These are phyloP conservation scores for Phenganax marumi DNA, from an alignment of 92 coral and sea anemone genomes.

Conservation along the genomic window DNA sequence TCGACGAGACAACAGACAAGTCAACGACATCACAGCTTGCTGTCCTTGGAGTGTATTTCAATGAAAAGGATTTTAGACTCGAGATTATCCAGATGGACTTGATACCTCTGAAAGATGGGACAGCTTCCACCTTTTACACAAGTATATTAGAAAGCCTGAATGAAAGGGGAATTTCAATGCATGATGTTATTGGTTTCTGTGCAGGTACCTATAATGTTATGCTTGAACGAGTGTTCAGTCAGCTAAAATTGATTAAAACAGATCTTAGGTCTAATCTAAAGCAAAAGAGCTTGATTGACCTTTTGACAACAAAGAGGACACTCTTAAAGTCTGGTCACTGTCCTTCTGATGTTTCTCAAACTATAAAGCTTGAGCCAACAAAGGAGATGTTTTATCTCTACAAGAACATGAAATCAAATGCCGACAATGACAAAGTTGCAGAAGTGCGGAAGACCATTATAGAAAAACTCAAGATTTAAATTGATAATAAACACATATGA, in stretches of 20 bases:
- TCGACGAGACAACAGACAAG: conserved; percentile 24
- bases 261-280: conserved; percentile 19
- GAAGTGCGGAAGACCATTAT: conserved; percentile 5
- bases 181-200: conserved; percentile 23
- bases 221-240: conserved; percentile 23
- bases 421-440: conserved; percentile 18
- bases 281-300: conserved; percentile 16
- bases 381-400: conserved; percentile 17
- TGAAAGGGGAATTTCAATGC: conserved; percentile 15
- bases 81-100: not conserved
- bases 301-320: conserved; percentile 17
- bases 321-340: not conserved
- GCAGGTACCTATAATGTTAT: conserved; percentile 24
- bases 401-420: conserved; percentile 20
- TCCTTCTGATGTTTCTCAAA: not conserved
- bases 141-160: not conserved
- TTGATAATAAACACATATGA: no score
- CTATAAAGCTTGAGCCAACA: conserved; percentile 25
- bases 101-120: not conserved
- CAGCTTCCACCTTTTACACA: not conserved
- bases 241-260: conserved; percentile 1
- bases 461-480: not conserved
- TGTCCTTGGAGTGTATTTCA: not conserved
- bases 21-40: conserved; percentile 14
- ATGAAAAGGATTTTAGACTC: not conserved